Evolutionary conservation across 2,113 vertebrate species (phyloP).

Genomic region (Pteropus alecto): DNA sequence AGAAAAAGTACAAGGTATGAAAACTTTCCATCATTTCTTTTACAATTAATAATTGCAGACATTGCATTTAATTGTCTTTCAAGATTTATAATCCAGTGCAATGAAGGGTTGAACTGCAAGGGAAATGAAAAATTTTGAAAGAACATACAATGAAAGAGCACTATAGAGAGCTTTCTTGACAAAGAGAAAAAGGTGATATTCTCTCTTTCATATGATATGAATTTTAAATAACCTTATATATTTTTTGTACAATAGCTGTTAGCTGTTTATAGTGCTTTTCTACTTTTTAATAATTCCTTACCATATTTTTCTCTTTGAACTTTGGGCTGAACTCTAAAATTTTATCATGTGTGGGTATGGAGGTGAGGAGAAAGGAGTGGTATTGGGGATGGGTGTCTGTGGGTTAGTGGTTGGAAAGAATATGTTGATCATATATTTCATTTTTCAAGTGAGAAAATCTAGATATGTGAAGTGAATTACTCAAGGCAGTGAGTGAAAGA

Average conservation of each 20-base stretch:
- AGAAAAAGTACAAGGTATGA: slow-evolving; percentile 89
- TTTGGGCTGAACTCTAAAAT: not conserved
- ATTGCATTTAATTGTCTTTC: not conserved
- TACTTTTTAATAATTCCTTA: not conserved
- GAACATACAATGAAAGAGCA: not conserved
- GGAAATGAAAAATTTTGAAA: slow-evolving; percentile 19
- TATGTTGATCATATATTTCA: not conserved
- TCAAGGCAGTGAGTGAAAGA: not conserved
- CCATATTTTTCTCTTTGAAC: not conserved
- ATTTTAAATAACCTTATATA: not conserved
- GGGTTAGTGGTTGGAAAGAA: not conserved
- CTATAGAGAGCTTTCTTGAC: not conserved
- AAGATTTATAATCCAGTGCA: not conserved
- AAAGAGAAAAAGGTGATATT: not conserved
- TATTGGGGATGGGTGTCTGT: not conserved
- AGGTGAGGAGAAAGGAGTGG: not conserved
- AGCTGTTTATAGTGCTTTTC: not conserved
- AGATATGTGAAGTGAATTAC: not conserved
- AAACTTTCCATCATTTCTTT: slow-evolving; percentile 11
- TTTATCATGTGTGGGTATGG: not conserved
- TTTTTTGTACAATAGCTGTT: not conserved
- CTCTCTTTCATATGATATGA: not conserved
- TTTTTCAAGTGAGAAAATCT: slow-evolving; percentile 33
- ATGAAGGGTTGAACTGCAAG: not conserved
- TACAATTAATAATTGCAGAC: slow-evolving; percentile 12